Percentiles rank a stretch among this genome's conserved stretches.
phyloP scores from a whole-genome alignment of 2,797 vertebrate species.

The Oophaga sylvatica region DNA sequence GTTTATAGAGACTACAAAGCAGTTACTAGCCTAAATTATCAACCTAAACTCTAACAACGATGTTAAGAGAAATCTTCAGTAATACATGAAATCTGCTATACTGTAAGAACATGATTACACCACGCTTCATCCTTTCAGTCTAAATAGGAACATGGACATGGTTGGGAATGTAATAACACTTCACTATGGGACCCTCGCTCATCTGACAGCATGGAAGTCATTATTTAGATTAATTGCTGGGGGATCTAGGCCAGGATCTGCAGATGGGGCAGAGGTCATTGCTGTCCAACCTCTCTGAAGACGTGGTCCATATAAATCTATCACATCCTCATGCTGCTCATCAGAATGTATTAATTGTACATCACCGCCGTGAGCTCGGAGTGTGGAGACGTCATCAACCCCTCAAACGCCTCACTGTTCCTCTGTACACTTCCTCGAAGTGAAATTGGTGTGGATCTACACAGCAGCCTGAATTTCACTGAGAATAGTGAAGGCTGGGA shows the following conservation, averaged over 20 bases:
- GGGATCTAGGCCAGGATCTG: conserved; percentile 27
- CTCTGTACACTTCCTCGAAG: background rate
- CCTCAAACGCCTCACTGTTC: background rate
- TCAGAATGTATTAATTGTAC: background rate
- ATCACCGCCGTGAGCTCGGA: background rate
- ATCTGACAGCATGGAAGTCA: conserved; percentile 28
- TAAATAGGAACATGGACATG: background rate
- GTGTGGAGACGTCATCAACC: background rate
- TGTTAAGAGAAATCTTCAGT: too few relatives aligned
- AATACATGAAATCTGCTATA: too few relatives aligned
- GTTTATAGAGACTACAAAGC: too few relatives aligned
- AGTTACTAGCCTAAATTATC: too few relatives aligned
- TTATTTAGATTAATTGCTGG: conserved; percentile 43
- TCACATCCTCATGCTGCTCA: conserved; percentile 4
- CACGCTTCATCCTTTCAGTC: background rate
- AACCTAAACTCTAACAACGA: too few relatives aligned
- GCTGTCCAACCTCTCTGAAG: conserved; percentile 33
- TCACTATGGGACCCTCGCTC: conserved; percentile 11
- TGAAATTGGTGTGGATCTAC: background rate
- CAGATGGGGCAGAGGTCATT: conserved; percentile 34
- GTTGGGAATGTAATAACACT: conserved; percentile 40
- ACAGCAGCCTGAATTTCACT: too few relatives aligned
- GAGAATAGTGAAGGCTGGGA: too few relatives aligned
- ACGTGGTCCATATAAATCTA: conserved; percentile 39
- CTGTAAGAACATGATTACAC: too few relatives aligned